Percentiles rank a stretch among this genome's conserved stretches.
Evolutionary conservation across 2,888 invertebrate species (phyloP).

Genomic region (Microctonus brassicae): DNA sequence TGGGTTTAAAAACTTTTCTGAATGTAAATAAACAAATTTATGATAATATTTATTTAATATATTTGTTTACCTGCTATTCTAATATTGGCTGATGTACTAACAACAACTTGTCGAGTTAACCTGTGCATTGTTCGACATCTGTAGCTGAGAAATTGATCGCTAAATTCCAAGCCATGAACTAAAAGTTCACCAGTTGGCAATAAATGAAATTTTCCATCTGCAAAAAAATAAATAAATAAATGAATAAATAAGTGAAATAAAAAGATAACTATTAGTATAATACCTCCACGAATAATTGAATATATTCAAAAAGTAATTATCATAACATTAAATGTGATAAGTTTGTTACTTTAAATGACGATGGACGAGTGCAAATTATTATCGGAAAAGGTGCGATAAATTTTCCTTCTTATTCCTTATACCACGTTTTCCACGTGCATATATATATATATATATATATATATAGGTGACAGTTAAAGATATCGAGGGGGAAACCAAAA

Average conservation of each 20-base stretch:
- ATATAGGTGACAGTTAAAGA: slow-evolving; percentile 15
- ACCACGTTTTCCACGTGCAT: not conserved
- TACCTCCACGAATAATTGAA: not conserved
- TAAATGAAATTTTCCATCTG: slow-evolving; percentile 83
- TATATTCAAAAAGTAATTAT: not conserved
- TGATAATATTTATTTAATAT: not conserved
- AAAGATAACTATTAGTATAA: not conserved
- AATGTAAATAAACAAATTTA: not conserved
- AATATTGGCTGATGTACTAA: slow-evolving; percentile 78
- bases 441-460: not conserved
- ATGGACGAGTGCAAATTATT: not conserved
- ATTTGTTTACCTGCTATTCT: slow-evolving; percentile 77
- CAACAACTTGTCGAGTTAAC: slow-evolving; percentile 79
- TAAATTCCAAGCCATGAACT: slow-evolving; percentile 81
- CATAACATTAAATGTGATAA: slow-evolving; percentile 2
- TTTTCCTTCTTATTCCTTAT: not conserved
- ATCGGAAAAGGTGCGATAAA: not conserved
- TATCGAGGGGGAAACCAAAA: slow-evolving; percentile 26
- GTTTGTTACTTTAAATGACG: not conserved
- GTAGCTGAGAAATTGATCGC: slow-evolving; percentile 80
- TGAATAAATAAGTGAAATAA: not conserved
- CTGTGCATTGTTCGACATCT: slow-evolving; percentile 82
- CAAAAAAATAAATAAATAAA: not conserved
- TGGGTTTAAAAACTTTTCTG: too few species aligned
- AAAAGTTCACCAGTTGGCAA: slow-evolving; percentile 81